phyloP scores from a whole-genome alignment of 1,140 invertebrate genomes.

The Pseudobourletiella spinata region DNA sequence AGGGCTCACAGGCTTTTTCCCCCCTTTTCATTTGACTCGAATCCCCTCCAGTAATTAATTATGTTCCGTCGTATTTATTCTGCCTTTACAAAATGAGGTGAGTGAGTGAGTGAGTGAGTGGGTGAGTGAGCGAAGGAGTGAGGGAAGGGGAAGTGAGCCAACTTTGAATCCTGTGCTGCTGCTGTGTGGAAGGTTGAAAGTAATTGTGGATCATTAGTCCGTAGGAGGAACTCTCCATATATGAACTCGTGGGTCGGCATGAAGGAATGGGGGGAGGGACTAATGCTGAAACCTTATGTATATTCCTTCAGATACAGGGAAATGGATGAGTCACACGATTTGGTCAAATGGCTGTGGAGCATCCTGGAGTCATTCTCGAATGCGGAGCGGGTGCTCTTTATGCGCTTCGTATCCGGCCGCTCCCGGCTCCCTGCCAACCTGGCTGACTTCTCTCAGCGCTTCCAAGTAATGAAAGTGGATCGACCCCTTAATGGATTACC shows the following conservation, averaged over 20 bases:
- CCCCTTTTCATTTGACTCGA: neutral
- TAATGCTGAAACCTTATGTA: too few relatives aligned
- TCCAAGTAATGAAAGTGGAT: slow-evolving; percentile 55
- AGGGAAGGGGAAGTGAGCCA: too few relatives aligned
- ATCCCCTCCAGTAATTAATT: too few relatives aligned
- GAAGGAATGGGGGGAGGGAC: too few relatives aligned
- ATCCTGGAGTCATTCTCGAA: slow-evolving; percentile 56
- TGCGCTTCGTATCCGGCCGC: slow-evolving; percentile 59
- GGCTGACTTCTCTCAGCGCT: slow-evolving; percentile 56
- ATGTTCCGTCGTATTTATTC: too few relatives aligned
- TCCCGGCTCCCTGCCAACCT: slow-evolving; percentile 56
- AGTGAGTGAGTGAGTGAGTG: too few relatives aligned
- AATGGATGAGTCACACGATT: slow-evolving; percentile 46
- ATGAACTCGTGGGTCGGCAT: too few relatives aligned
- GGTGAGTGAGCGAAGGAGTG: too few relatives aligned
- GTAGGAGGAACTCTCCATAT: too few relatives aligned
- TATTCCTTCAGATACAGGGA: slow-evolving; percentile 54
- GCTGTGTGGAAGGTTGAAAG: too few relatives aligned
- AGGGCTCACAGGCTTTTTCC: neutral
- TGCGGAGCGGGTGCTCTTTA: slow-evolving; percentile 56
- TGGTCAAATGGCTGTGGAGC: slow-evolving; percentile 46
- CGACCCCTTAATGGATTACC: slow-evolving; percentile 53
- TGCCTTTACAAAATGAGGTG: neutral
- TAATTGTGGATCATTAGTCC: too few relatives aligned
- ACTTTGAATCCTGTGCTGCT: too few relatives aligned